Evolutionary conservation across 2,113 vertebrate genomes (phyloP).

Genomic region (Oceanodroma tethys): DNA sequence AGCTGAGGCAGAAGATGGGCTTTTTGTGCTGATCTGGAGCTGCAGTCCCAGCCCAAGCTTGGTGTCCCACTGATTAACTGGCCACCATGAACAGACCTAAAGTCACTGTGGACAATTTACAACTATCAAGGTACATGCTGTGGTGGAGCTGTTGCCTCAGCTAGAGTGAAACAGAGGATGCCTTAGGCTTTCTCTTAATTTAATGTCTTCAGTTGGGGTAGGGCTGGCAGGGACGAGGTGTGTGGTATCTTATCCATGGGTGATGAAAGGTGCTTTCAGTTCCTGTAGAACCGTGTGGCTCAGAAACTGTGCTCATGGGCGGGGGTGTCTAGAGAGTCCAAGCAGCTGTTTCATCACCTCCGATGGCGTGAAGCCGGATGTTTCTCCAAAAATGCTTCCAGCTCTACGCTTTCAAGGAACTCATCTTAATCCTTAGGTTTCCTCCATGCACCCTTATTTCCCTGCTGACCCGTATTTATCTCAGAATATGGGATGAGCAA

Average conservation of each 20-base stretch:
- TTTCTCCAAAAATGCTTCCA: neutral
- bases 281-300: neutral
- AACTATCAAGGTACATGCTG: accelerated
- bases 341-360: neutral
- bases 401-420: neutral
- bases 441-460: neutral
- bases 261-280: neutral
- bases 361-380: accelerated
- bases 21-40: neutral
- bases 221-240: neutral
- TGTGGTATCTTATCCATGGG: neutral
- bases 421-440: neutral
- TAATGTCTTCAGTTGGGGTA: neutral
- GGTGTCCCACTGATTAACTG: neutral
- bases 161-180: too few species aligned
- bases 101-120: accelerated
- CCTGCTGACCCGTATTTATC: neutral
- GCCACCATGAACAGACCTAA: neutral
- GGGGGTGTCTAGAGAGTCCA: neutral
- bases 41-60: neutral
- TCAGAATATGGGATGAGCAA: neutral
- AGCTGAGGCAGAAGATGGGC: neutral
- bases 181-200: neutral
- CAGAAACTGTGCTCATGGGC: neutral
- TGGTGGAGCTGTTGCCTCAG: neutral